Conservation (phyloP, 2,113 vertebrate genomes). For the Ophiodon elongatus region DNA sequence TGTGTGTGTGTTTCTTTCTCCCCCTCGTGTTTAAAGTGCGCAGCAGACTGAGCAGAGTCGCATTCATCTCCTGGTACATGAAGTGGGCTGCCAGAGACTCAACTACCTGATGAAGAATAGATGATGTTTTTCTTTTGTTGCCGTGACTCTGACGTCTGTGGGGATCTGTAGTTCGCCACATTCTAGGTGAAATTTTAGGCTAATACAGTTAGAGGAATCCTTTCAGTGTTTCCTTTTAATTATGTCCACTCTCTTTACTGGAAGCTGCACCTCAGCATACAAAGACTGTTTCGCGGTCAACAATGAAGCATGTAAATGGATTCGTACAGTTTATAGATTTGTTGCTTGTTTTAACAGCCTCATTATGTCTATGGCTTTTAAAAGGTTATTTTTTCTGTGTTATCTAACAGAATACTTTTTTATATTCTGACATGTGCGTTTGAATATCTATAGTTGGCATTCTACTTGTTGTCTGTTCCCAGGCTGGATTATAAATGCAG, state of each 20-base stretch:
- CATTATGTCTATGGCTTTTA: neutral
- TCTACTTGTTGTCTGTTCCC: neutral
- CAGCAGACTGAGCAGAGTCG: slow-evolving; percentile 46
- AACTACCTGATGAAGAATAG: slow-evolving; percentile 65
- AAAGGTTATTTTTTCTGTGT: neutral
- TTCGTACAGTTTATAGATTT: neutral
- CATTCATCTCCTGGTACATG: slow-evolving; percentile 64
- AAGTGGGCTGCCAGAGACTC: slow-evolving; percentile 52
- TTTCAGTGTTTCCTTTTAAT: neutral
- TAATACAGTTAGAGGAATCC: slow-evolving; percentile 8
- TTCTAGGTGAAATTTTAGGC: slow-evolving; percentile 17
- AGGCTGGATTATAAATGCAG: neutral
- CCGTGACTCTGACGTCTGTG: slow-evolving; percentile 21
- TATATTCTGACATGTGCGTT: neutral
- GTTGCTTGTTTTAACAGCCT: neutral
- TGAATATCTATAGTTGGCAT: neutral
- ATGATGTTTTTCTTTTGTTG: slow-evolving; percentile 58
- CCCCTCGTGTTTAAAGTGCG: slow-evolving; percentile 51
- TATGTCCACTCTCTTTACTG: neutral
- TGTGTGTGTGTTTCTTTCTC: neutral
- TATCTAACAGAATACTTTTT: neutral
- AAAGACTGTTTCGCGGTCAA: neutral
- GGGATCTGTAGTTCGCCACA: slow-evolving; percentile 31
- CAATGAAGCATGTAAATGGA: neutral
- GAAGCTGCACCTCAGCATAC: neutral